Conservation (phyloP, 2,797 vertebrate genomes). For the Sandelia bainsii region DNA sequence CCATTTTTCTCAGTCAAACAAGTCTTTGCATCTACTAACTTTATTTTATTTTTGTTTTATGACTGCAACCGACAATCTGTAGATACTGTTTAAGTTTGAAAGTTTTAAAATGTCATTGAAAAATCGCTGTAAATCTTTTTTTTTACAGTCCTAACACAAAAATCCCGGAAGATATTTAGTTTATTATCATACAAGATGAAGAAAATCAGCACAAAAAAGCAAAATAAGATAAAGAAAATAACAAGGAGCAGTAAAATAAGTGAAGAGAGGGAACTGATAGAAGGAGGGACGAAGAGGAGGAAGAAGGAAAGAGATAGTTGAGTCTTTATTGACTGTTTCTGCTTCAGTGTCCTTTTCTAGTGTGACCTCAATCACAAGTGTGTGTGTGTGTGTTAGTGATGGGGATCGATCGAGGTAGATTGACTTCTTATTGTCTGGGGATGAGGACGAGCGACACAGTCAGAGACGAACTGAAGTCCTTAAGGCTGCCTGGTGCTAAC, state of each 20-base stretch:
- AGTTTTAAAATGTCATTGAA: too few relatives aligned
- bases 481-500: background rate
- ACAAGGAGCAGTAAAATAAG: background rate
- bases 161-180: too few relatives aligned
- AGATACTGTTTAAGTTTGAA: too few relatives aligned
- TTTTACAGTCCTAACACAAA: too few relatives aligned
- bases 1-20: too few relatives aligned
- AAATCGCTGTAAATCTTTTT: too few relatives aligned
- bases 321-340: slow-evolving; percentile 25
- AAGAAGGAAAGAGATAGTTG: background rate
- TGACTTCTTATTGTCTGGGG: slow-evolving; percentile 41
- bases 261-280: background rate
- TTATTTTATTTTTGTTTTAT: too few relatives aligned
- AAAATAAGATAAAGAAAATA: background rate
- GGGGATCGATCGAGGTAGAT: slow-evolving; percentile 42
- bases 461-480: slow-evolving; percentile 9
- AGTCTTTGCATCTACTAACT: too few relatives aligned
- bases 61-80: too few relatives aligned
- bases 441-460: background rate
- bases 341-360: slow-evolving; percentile 24
- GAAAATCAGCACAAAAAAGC: too few relatives aligned
- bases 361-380: slow-evolving; percentile 30
- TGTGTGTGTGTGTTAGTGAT: slow-evolving; percentile 20
- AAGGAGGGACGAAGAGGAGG: background rate
- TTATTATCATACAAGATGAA: too few relatives aligned